Percentiles rank a stretch among this genome's conserved stretches.
phyloP scores from a whole-genome alignment of 2,797 vertebrate genomes.

The Pachyuromys duprasi region DNA sequence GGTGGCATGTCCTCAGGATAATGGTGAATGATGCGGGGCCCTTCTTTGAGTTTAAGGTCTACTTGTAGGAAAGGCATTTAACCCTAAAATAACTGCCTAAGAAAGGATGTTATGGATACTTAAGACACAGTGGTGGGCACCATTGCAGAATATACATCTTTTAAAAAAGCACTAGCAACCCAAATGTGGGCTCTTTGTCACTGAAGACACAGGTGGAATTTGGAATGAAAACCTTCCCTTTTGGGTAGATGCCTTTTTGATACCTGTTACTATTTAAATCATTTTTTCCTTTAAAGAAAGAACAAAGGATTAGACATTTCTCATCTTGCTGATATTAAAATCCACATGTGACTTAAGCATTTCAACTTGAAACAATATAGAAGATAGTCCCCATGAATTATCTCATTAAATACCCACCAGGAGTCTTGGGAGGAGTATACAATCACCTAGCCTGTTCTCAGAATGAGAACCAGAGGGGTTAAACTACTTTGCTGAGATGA shows the following conservation, averaged over 20 bases:
- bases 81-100: constrained; percentile 16
- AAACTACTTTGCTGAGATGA: neutral
- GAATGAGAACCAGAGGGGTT: neutral
- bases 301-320: neutral
- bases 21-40: constrained; percentile 13
- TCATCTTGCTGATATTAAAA: constrained; percentile 2
- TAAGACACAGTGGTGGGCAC: neutral
- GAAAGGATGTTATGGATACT: neutral
- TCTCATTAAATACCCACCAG: constrained; percentile 6
- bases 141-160: constrained; percentile 25
- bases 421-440: neutral
- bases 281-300: constrained; percentile 32
- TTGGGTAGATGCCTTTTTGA: constrained; percentile 44
- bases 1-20: neutral
- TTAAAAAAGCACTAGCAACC: neutral
- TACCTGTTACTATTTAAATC: constrained; percentile 10
- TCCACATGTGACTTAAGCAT: neutral
- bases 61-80: constrained; percentile 21
- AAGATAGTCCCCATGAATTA: constrained; percentile 32
- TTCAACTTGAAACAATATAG: constrained; percentile 1
- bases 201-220: constrained; percentile 18
- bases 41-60: neutral
- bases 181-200: neutral
- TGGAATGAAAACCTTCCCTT: constrained; percentile 19
- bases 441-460: constrained; percentile 24